Percentiles rank a stretch among this genome's conserved stretches.
Conservation (phyloP, 2,888 invertebrate genomes). For the Xestia xanthographa region DNA sequence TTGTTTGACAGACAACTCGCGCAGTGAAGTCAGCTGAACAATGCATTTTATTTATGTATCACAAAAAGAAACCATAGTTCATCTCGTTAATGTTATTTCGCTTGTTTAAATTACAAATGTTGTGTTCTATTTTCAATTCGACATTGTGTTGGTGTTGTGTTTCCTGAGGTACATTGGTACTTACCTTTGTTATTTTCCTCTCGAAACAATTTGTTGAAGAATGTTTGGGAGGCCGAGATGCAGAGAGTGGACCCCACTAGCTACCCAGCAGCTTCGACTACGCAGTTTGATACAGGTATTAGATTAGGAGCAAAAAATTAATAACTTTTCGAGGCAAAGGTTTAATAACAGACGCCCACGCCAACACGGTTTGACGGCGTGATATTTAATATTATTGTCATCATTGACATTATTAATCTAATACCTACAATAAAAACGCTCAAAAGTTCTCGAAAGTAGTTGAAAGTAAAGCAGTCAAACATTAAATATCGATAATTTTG, state of each 20-base stretch:
- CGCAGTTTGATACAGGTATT: constrained; percentile 94
- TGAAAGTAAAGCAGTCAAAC: neutral
- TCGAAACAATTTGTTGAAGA: constrained; percentile 67
- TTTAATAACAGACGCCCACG: constrained; percentile 85
- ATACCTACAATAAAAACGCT: neutral
- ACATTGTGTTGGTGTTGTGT: constrained; percentile 21
- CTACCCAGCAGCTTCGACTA: constrained; percentile 95
- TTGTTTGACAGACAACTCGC: constrained; percentile 58
- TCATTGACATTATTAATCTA: constrained; percentile 1
- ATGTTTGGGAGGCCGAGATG: constrained; percentile 92
- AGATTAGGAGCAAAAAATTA: neutral
- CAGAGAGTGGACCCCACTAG: constrained; percentile 94
- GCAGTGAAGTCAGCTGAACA: constrained; percentile 73
- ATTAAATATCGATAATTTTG: no score
- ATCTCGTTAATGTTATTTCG: constrained; percentile 25
- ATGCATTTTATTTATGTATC: constrained; percentile 78
- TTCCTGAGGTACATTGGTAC: constrained; percentile 34
- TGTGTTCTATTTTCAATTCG: constrained; percentile 24
- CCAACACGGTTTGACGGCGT: constrained; percentile 17
- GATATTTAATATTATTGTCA: constrained; percentile 27
- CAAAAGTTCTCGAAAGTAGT: neutral
- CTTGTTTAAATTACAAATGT: constrained; percentile 35
- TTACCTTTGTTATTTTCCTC: constrained; percentile 62
- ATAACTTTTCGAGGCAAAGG: constrained; percentile 15
- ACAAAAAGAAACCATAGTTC: constrained; percentile 44